Evolutionary conservation across 2,797 vertebrate species (phyloP).

Genomic region (Sebastolobus altivelis): DNA sequence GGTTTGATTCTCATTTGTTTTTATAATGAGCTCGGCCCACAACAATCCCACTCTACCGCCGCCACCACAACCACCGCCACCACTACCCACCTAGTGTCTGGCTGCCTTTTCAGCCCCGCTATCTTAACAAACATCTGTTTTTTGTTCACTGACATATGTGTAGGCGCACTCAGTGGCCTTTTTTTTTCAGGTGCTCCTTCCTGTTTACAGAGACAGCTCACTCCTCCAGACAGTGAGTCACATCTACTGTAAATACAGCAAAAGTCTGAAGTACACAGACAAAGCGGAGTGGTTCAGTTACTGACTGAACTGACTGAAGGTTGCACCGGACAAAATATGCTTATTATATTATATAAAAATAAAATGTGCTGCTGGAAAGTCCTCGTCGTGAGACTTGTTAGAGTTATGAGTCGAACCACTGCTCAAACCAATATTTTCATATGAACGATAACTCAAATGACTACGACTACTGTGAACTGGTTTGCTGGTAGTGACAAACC

Average conservation of each 20-base stretch:
- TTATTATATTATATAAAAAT: neutral
- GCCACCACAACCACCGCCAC: neutral
- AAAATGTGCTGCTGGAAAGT: neutral
- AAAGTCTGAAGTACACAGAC: conserved; percentile 15
- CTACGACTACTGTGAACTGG: neutral
- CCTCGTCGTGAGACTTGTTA: neutral
- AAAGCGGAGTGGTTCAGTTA: conserved; percentile 13
- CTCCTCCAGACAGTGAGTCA: conserved; percentile 61
- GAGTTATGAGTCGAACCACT: neutral
- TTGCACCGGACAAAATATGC: neutral
- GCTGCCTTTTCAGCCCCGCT: conserved; percentile 12
- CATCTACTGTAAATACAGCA: conserved; percentile 42
- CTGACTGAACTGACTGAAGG: conserved; percentile 27
- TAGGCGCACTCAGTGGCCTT: neutral
- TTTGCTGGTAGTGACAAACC: neutral
- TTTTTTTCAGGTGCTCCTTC: conserved; percentile 11
- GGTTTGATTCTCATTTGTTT: conserved; percentile 44
- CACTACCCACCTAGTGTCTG: conserved; percentile 34
- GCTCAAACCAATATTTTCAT: neutral
- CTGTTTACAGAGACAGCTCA: conserved; percentile 45
- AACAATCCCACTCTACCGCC: neutral
- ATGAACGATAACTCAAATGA: neutral
- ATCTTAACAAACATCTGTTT: conserved; percentile 43
- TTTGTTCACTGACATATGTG: conserved; percentile 34
- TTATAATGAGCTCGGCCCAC: conserved; percentile 16